Evolutionary conservation across 2,888 invertebrate genomes (phyloP).

Genomic region (Pseudococcus jackbeardsleyi): DNA sequence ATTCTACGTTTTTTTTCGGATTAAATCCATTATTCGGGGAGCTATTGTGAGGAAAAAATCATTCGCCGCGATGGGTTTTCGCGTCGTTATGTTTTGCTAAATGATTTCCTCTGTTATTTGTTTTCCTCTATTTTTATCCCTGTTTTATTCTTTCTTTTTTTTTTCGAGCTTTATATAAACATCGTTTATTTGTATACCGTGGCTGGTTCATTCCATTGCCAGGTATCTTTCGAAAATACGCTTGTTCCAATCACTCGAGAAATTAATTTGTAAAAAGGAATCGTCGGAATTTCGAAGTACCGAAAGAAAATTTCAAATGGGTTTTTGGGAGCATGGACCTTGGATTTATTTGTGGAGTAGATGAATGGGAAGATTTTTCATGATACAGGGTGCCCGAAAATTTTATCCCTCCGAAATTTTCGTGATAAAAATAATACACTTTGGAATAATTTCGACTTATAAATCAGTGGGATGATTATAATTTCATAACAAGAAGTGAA

Average conservation of each 20-base stretch:
- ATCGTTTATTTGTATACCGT: neutral
- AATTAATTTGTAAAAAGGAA: neutral
- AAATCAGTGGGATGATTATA: too few species aligned
- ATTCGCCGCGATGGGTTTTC: neutral
- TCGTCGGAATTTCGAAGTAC: neutral
- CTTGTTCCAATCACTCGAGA: slow-evolving; percentile 10
- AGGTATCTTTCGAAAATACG: neutral
- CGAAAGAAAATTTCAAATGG: neutral
- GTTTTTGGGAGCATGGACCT: neutral
- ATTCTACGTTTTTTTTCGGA: slow-evolving; percentile 27
- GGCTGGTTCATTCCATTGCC: neutral
- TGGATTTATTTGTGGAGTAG: too few species aligned
- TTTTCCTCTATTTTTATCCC: neutral
- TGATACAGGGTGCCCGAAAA: too few species aligned
- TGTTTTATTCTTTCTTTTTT: neutral
- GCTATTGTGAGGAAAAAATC: slow-evolving; percentile 35
- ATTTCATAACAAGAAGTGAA: too few species aligned
- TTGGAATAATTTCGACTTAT: too few species aligned
- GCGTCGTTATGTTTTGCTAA: slow-evolving; percentile 27
- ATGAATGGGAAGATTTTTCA: too few species aligned
- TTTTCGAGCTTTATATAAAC: neutral
- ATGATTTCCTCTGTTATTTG: slow-evolving; percentile 42
- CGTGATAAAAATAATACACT: too few species aligned
- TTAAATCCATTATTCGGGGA: neutral
- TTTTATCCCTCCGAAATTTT: too few species aligned